Evolutionary conservation across 2,888 invertebrate species (phyloP).

Genomic region (Agrochola macilenta): DNA sequence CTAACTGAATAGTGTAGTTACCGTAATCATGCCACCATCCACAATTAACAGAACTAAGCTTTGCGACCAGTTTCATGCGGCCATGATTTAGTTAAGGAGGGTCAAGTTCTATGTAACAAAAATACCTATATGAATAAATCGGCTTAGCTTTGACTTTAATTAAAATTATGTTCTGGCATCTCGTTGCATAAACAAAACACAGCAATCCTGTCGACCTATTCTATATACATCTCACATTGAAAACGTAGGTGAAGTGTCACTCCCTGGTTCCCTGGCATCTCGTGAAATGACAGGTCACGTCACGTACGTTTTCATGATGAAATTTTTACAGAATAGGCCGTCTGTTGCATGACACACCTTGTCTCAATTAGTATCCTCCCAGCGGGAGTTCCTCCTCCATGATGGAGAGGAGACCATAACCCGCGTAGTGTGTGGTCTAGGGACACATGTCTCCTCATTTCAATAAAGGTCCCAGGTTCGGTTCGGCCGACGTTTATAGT

Average conservation of each 20-base stretch:
- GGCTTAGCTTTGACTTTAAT: background rate
- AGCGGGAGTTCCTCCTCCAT: slow-evolving; percentile 25
- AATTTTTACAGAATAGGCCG: background rate
- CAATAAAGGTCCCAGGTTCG: slow-evolving; percentile 54
- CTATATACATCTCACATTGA: background rate
- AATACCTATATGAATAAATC: background rate
- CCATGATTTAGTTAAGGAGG: background rate
- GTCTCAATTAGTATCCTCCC: slow-evolving; percentile 23
- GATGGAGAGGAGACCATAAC: slow-evolving; percentile 4
- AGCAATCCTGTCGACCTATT: background rate
- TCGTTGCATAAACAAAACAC: background rate
- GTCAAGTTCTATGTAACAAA: background rate
- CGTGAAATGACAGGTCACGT: no score
- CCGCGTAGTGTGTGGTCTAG: slow-evolving; percentile 59
- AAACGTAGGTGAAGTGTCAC: background rate
- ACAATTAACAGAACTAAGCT: no score
- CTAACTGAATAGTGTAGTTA: background rate
- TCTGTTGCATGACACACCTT: slow-evolving; percentile 4
- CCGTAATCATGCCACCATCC: background rate
- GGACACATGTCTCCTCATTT: slow-evolving; percentile 59
- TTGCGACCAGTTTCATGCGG: background rate
- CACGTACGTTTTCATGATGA: background rate
- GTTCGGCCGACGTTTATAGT: slow-evolving; percentile 48
- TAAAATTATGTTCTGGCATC: background rate
- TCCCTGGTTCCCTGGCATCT: no score